Base-by-base conservation (phyloP, 2,888 invertebrate genomes). In the Oasisia sp. region DNA sequence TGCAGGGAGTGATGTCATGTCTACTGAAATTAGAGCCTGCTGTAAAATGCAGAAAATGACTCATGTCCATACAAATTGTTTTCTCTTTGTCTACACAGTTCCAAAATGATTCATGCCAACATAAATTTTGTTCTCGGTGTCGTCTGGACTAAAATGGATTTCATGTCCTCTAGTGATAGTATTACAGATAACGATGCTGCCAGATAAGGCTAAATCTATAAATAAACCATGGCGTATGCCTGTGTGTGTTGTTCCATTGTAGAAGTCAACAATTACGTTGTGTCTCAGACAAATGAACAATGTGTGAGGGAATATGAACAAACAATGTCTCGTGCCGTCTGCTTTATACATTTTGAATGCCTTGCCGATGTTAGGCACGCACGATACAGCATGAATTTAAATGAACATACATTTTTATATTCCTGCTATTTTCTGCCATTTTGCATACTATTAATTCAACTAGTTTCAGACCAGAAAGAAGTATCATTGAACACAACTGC, bases 191-290 rank as follows among this genome's bases (percentile, higher is more conserved):
- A 74, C 19, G 14, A 2, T 74, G 74, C 74, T 0, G 27, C 27
- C 27, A 74, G 74, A 74, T 74, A 74, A 74, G 74, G 74, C 19
- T 74, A 74, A 74, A 74, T 74, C 74, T 74, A 74, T 74, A 74
- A 74, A 74, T 74, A 74, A 74, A 74, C 19, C 27, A 7, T 1
- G 27, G n/a, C 7, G 27, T 74, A 7, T 74, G 74, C 27, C 74
- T 74, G 19, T 74, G 27, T 74, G 19, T 74, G 58, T 58, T 58
- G 58, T 12, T 58, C 58, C 74, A 74, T n/a, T 58, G 58, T 27
- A 45, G 45, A 45, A 7, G 12, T 50, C 50, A 2, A 50, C 50
- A 50, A 50, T 50, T 19, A 74, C 5, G 74, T 19, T 74, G 74
- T 74, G 74, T 74, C 27, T 74, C 19, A 27, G 74, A 74, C 74